Conservation (phyloP, 2,888 invertebrate genomes). For the Thalpophila matura region DNA sequence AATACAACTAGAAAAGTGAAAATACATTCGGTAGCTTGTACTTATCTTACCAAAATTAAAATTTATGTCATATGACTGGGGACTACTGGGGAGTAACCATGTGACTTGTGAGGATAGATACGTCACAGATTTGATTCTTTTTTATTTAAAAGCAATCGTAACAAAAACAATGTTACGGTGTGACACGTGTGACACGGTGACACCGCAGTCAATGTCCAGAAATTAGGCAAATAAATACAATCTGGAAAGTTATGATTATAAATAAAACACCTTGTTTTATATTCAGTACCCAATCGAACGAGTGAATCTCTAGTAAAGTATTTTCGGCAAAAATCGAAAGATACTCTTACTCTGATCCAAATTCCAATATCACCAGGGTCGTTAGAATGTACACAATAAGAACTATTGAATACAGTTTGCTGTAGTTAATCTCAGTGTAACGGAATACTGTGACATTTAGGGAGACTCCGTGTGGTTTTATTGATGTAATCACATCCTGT, state of each 20-base stretch:
- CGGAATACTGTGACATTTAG: too few species aligned
- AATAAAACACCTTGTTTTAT: neutral
- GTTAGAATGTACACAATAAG: too few species aligned
- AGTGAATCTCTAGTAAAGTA: neutral
- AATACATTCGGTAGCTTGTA: slow-evolving; percentile 46
- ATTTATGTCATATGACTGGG: slow-evolving; percentile 1
- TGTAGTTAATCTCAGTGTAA: too few species aligned
- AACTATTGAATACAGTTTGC: too few species aligned
- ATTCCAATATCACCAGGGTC: too few species aligned
- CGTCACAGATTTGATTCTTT: slow-evolving; percentile 18
- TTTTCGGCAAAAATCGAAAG: too few species aligned
- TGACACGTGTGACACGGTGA: too few species aligned
- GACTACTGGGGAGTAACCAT: slow-evolving; percentile 5
- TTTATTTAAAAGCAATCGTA: slow-evolving; percentile 21
- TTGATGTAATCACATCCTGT: too few species aligned
- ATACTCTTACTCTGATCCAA: too few species aligned
- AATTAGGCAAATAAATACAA: neutral
- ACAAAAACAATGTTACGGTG: slow-evolving; percentile 11
- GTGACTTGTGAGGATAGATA: slow-evolving; percentile 16
- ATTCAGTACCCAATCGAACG: neutral
- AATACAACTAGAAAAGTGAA: slow-evolving; percentile 57
- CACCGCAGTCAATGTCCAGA: neutral
- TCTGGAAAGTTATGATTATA: neutral
- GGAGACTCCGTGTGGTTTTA: too few species aligned
- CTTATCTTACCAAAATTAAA: slow-evolving; percentile 45